Base-by-base conservation (phyloP, 2,113 vertebrate species). In the Ictalurus punctatus region DNA sequence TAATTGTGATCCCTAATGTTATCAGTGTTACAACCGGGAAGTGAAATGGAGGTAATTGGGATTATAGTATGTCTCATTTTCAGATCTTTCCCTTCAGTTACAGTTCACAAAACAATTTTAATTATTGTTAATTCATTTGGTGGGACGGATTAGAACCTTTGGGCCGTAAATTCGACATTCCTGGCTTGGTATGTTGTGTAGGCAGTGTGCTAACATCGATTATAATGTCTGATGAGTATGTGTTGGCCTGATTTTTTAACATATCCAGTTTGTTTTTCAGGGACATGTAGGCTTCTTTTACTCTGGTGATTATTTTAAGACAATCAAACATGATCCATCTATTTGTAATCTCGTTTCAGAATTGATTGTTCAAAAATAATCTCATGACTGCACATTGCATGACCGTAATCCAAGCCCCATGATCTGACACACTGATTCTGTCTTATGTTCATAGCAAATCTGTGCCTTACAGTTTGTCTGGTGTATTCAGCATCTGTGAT, bases 251-350 rank as follows among this genome's bases (percentile, higher is more conserved):
- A 81, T 92, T 91, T 92, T 10, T 59, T 4, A 59, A n/a, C 81
- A 67, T 91, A 76, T 81, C 52, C 67, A 7, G 25, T 80, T 69
- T 83, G 27, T 71, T 79, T 83, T 89, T 83, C 76, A 89, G 85
- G 81, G 56, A 17, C 63, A 40, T 84, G 87, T 85, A 90, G 90
- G 93, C 93, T 93, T 92, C 44, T 92, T 92, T 93, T 89, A 92
- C 92, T 88, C 89, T 91, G 86, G 88, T 73, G 90, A 91, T 90
- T 94, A 93, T 93, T 93, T 93, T 93, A 90, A 92, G 92, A 92
- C 92, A 94, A 94, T 95, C 94, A 95, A 92, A 94, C 94, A 94
- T 93, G 92, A 95, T 95, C 93, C 91, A n/a, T 69, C 93, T 90
- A 91, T 88, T 91, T 91, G 91, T 95, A 95, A 95, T 95, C 95